Evolutionary conservation across 1,140 invertebrate genomes (phyloP), one percentile per base, ranked within the genome.

Genomic region (Colletes gigas): DNA sequence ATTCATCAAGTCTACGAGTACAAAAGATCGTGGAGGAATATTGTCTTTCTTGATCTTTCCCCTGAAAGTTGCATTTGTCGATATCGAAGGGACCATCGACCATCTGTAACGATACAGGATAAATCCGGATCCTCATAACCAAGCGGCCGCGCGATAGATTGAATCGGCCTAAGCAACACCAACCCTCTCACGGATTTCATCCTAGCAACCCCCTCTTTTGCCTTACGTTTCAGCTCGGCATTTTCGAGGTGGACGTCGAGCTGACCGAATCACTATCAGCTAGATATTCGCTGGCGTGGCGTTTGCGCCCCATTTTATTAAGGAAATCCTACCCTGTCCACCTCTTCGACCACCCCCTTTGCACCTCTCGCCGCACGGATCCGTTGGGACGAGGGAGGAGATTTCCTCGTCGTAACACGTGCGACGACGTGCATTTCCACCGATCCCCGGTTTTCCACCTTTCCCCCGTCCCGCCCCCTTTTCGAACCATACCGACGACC

Each of bases 291-390:
- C 90, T 91, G 88, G 91, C 90, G 87, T 88, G 89, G 90, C 90
- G 84, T 92, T 92, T 90, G 90, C 90, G 88, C 90, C 89, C 90
- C 86, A 92, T 91, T 92, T 92, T 92, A 91, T 92, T 91, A 92
- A 91, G 90, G 89, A 91, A 91, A 91, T 91, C 88, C 84, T 85
- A 82, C 82, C 70, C 66, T 70, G 72, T 81, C 81, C 72, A 78
- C 62, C 78, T 66, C 62, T 12, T 41, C n/a, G 54, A 30, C 47
- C 41, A 17, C 70, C 69, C 6, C 50, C 30, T n/a, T 39, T 52
- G 52, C 67, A 15, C 15, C 62, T 62, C 55, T 60, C 52, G 47
- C 62, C 76, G 65, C 21, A 10, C 44, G 73, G 65, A 67, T 78
- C 73, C 84, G 62, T 65, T 60, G 65, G 57, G 59, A 55, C 66